Base-by-base conservation (phyloP, 2,888 invertebrate genomes). In the Nephrotoma guestfalica region DNA sequence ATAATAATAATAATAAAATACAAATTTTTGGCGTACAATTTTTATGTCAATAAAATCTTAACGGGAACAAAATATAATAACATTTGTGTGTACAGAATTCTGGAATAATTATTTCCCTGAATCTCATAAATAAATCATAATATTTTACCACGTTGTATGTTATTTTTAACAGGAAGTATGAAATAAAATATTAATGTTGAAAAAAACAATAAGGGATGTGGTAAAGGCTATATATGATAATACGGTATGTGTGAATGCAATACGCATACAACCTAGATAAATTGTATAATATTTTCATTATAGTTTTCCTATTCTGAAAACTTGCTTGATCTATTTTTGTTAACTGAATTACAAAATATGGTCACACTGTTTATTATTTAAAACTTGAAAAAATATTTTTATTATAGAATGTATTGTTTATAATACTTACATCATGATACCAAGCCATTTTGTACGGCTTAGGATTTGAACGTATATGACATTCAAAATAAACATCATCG, bases 401-500 rank as follows among this genome's bases (percentile, higher is more conserved):
- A 41, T 41, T 41, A 15, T 43, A 15, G 85, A 86, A 83, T 30
- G 41, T 43, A 86, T 85, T 86, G 57, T 86, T 11, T 15, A 71
- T 71, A 71, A 71, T 41, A 95, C 96, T 95, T 93, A 97, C 97
- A 90, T 95, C 95, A 91, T 97, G 96, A 91, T 95, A 97, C 97
- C 97, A 97, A 87, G 96, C 94, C 89, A 97, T 94, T 90, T 96
- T 95, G 92, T 96, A 95, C 45, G 95, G 94, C 90, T 95, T 96
- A 18, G 97, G 97, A 92, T 97, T 97, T 86, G 97, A 95, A 90
- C 94, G 94, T 88, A 97, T 96, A 88, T 94, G 94, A 91, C 97
- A 97, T 91, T 97, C 97, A 91, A 97, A 97, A 91, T 97, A 97
- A 87, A 96, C 97, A 91, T 97, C 97, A 90, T 96, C 97, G 47